Evolutionary conservation across 2,113 vertebrate species (phyloP), one percentile per base, ranked within the genome.

Genomic region (Rutilus rutilus): DNA sequence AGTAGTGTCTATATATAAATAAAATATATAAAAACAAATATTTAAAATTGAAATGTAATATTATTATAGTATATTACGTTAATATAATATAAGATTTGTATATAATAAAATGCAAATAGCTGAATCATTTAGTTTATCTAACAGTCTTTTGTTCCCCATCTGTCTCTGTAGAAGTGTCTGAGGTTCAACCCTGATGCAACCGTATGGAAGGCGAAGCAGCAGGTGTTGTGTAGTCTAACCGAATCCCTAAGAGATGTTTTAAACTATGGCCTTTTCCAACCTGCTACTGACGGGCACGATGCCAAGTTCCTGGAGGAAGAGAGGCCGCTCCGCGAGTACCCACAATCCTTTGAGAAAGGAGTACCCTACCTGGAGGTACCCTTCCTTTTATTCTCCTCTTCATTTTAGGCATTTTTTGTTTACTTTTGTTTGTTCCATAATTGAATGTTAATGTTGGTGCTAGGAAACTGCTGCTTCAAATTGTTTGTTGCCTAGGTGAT

Each of bases 291-390:
- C 0, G 97, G 97, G 84, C 95, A 97, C 0, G 97, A 97, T 0
- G 97, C 97, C 93, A 98, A 97, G 92, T 98, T 98, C 91, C 93
- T 98, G 91, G 97, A 98, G 89, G 97, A 98, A 87, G 97, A 98
- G 92, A 90, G 96, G 79, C 93, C 96, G 71, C 96, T 98, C 64
- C 91, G 95, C 19, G 97, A 98, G 75, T 98, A 98, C 92, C 97
- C 97, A 86, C 97, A 98, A 83, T 97, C 97, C 91, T 97, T 98
- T 62, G 97, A 97, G 93, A 97, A 97, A 91, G 97, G 97, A 45
- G 97, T 98, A 25, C 97, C 97, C 42, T 98, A 98, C 92, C 92
- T 98, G 89, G 97, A 98, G 97, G 97, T 97, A 89, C 9, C 4
- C 23, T 62, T 82, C 1, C 23, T 42, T 54, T 73, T 54, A 17